Evolutionary conservation across 1,140 invertebrate species (phyloP), one percentile per base, ranked within the genome.

Genomic region (Venturia canescens): DNA sequence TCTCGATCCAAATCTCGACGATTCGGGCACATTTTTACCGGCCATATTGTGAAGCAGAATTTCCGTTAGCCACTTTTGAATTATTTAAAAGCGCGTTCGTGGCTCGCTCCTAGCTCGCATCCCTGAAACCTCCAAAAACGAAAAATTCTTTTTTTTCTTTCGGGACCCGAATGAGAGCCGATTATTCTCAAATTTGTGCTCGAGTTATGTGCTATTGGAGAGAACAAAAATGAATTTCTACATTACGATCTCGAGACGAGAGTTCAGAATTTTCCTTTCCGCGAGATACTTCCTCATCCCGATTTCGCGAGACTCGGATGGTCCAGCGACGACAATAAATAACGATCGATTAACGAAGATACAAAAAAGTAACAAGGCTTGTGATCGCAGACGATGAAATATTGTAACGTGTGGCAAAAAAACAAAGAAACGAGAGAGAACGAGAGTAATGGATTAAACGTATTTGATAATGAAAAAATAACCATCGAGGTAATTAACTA

Each of bases 1-100:
- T 76, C 86, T 93, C 78, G 93, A 94, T 85, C 92, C 92, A 48
- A 94, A 93, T 86, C 91, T 94, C 77, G 94, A 95, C 85, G 94
- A 95, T 87, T 94, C 94, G 26, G 94, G 94, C 71, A 94, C 94
- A 26, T 95, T 94, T 87, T 88, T 95, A 80, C 94, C 94, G 63
- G 94, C 94, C 75, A 95, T 95, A 83, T 89, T 92, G 85, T 92
- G 91, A 92, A 91, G 87, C 84, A 88, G 88, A 84, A 85, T 90
- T 72, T 90, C 88, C 84, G 89, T 88, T 85, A 91, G 90, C 87
- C 88, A 92, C 85, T 91, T 91, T 82, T 92, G 89, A 89, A 86
- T 15, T 44, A 44, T 44, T 44, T 44, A 44, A 44, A 44, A 44
- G 3, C 3, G 38, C 13, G 13, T 44, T 44, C 13, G 38, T 44